Base-by-base conservation (phyloP, 2,113 vertebrate species). In the Benitochromis conjunctus region DNA sequence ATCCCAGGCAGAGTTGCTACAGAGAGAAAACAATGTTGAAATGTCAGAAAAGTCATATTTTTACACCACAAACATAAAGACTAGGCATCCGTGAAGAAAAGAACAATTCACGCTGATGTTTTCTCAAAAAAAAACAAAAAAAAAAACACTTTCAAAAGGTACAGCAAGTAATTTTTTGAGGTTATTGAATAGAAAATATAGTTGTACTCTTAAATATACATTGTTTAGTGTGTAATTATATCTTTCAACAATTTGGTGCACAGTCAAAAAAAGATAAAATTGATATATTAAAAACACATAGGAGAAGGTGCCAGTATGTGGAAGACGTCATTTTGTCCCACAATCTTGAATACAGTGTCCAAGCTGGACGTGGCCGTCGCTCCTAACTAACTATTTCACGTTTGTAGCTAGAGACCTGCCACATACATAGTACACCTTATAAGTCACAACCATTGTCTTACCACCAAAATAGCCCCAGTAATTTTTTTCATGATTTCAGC, bases 1-100 rank as follows among this genome's bases (percentile, higher is more conserved):
- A 99, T 99, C 43, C 98, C 98, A 81, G 99, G 98, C 74, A 99
- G 95, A 1, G 95, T 97, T 87, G 98, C 98, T 99, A 83, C 57
- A 79, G 84, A 29, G 43, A 56, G 6, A 80, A 29, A 29, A 4
- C 29, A 9, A 9, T 7, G 19, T 57, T 21, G 9, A 14, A 46
- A 6, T 14, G 43, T 46, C 43, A 6, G 13, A 9, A 14, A 16
- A 14, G 6, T 48, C 6, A 53, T 9, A 4, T 19, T 19, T 53
- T 53, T 53, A 53, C 18, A 53, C 18, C 7, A 18, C 16, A 19
- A 53, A 53, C 51, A 53, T 19, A n/a, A 18, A 53, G 18, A 9
- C 2, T 3, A 53, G 18, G 19, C 7, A 9, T 2, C 9, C 19
- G 51, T 9, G n/a, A n/a, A 19, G 7, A 19, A 46, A 46, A 14